phyloP scores from a whole-genome alignment of 1,140 invertebrate species.

The Euborellia annulipes region DNA sequence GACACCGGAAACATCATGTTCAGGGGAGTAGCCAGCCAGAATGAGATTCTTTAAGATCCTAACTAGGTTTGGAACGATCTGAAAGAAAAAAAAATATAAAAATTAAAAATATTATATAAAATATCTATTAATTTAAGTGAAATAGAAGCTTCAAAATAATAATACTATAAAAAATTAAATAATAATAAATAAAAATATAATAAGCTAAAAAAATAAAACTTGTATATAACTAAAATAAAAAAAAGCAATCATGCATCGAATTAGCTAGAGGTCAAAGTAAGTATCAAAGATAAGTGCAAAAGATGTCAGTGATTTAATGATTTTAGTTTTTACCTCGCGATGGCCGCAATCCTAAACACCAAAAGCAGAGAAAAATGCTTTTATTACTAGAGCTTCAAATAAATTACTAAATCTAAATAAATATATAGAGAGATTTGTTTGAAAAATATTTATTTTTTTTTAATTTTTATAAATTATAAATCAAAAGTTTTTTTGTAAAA shows the following conservation, averaged over 20 bases:
- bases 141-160: too few species aligned
- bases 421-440: too few species aligned
- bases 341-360: conserved; percentile 38
- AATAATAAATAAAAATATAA: too few species aligned
- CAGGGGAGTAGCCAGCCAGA: conserved; percentile 95
- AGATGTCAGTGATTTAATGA: conserved; percentile 33
- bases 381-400: too few species aligned
- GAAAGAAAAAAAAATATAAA: conserved; percentile 28
- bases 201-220: conserved; percentile 26
- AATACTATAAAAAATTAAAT: too few species aligned
- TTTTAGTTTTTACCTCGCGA: conserved; percentile 37
- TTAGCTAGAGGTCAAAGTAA: conserved; percentile 15
- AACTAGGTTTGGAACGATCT: conserved; percentile 97
- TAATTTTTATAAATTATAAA: too few species aligned
- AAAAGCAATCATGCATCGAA: conserved; percentile 11
- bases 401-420: not conserved
- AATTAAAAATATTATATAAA: too few species aligned
- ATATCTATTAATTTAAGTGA: too few species aligned
- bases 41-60: conserved; percentile 96
- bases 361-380: conserved; percentile 9
- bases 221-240: conserved; percentile 25
- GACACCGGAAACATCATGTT: conserved; percentile 99
- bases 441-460: too few species aligned
- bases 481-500: too few species aligned
- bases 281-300: conserved; percentile 26